Base-by-base conservation (phyloP, 2,888 invertebrate species). In the Pachliopta kotzebuea region DNA sequence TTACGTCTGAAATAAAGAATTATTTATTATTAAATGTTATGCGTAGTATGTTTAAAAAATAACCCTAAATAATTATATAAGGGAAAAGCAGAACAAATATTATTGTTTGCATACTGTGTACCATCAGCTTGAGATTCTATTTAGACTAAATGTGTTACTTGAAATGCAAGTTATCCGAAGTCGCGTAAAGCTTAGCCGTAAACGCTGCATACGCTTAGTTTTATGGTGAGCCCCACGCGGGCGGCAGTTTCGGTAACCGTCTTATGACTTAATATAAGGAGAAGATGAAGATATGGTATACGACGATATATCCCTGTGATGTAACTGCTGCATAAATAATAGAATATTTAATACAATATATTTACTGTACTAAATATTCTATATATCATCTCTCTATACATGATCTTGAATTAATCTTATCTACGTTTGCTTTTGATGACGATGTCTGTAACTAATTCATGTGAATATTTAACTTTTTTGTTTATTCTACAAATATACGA, bases 141-240 rank as follows among this genome's bases (percentile, higher is more conserved):
- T 84, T 81, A 80, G 79, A 71, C 71, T 74, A 73, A 76, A 80
- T 81, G 80, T 80, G 79, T 76, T 70, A 60, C 69, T 59, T 60
- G 76, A 72, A 75, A 74, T 70, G 68, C 71, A 75, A 81, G 80
- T 86, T 84, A 80, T 81, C 77, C 78, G 82, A 82, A 84, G 76
- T 78, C 78, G 69, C 81, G 83, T 86, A 84, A 88, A 88, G 80
- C 71, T 67, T 55, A 72, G 70, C 72, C 76, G 75, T 86, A 86
- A 88, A 88, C 81, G 82, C 76, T 73, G 81, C 81, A 81, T 84
- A 82, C 82, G 84, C 85, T 86, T 81, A 83, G 76, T 80, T 86
- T 88, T 87, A 87, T 79, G 80, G 73, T 80, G 69, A 67, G 69
- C 77, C 73, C 75, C 75, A 74, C 75, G 74, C 73, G 67, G 70